phyloP scores from a whole-genome alignment of 1,140 invertebrate genomes.

The Drosophila nannoptera region DNA sequence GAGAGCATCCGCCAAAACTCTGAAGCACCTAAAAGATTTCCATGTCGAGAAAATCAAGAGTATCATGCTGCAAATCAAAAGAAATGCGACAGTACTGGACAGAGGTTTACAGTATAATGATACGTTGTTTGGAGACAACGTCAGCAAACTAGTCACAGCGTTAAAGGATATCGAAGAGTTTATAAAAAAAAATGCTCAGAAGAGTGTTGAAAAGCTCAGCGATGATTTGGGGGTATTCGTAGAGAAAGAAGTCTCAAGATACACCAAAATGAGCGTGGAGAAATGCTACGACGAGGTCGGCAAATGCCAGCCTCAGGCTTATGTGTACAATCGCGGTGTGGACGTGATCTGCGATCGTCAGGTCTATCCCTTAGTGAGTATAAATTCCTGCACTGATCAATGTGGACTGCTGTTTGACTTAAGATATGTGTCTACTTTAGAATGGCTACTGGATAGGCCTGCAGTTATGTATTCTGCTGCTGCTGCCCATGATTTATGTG shows the following conservation, averaged over 20 bases:
- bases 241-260: constrained; percentile 82
- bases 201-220: constrained; percentile 83
- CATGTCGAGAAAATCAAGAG: too few relatives aligned
- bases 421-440: constrained; percentile 79
- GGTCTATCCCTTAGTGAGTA: constrained; percentile 89
- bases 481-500: constrained; percentile 88
- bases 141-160: too few relatives aligned
- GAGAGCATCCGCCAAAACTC: too few relatives aligned
- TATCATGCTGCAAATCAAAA: too few relatives aligned
- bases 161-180: too few relatives aligned
- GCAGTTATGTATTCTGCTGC: constrained; percentile 88
- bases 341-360: constrained; percentile 87
- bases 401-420: not conserved
- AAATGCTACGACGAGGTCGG: constrained; percentile 81
- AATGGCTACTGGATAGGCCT: constrained; percentile 94
- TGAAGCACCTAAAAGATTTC: too few relatives aligned
- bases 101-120: too few relatives aligned
- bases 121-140: too few relatives aligned
- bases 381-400: not conserved
- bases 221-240: constrained; percentile 58
- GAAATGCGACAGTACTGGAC: too few relatives aligned
- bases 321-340: constrained; percentile 87
- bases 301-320: constrained; percentile 87
- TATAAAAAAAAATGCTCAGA: too few relatives aligned
- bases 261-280: constrained; percentile 82